phyloP scores from a whole-genome alignment of 2,797 vertebrate species.

The Gila robusta region DNA sequence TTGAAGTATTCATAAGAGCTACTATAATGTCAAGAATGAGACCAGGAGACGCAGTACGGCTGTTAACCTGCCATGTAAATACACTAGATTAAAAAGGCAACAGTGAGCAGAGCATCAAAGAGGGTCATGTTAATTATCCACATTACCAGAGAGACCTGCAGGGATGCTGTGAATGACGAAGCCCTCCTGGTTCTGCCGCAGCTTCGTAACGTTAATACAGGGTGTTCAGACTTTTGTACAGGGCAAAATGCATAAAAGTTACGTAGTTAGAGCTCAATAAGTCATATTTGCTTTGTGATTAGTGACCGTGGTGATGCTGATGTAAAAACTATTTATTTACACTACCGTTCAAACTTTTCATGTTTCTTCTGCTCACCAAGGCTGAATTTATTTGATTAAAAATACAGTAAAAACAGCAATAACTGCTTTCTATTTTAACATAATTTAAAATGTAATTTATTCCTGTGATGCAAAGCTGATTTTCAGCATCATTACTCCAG shows the following conservation, averaged over 20 bases:
- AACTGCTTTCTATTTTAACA: background rate
- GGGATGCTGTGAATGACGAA: too few species aligned
- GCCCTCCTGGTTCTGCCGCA: background rate
- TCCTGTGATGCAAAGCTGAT: background rate
- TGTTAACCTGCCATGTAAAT: conserved; percentile 40
- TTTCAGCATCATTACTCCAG: too few species aligned
- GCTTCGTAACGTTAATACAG: background rate
- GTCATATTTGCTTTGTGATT: too few species aligned
- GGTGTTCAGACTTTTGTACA: background rate
- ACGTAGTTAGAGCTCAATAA: background rate
- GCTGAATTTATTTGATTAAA: background rate
- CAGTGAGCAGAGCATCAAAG: conserved; percentile 44
- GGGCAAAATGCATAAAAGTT: background rate
- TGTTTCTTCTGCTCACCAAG: background rate
- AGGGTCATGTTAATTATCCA: conserved; percentile 48
- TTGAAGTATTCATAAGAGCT: background rate
- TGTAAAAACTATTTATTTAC: background rate
- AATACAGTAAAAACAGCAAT: background rate
- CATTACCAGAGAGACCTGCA: conserved; percentile 40
- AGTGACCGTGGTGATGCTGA: too few species aligned
- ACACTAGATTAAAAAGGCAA: conserved; percentile 39
- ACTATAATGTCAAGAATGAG: background rate
- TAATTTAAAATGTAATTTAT: too few species aligned
- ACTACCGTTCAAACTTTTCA: background rate
- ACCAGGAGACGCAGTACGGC: background rate